Evolutionary conservation across 2,888 invertebrate genomes (phyloP).

Genomic region (Trichacis sp.): DNA sequence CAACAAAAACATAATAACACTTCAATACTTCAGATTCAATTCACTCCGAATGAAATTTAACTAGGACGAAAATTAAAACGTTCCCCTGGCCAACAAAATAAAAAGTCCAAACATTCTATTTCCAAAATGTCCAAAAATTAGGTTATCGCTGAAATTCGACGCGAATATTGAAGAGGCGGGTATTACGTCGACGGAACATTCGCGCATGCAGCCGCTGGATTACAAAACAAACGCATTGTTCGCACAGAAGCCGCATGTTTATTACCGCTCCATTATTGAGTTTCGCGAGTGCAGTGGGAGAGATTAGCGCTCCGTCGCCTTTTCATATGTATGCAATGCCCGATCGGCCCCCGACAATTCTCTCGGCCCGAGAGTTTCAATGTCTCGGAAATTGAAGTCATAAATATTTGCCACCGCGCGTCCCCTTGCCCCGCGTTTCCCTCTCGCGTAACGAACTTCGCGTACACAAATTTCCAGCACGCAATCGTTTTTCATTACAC

Average conservation of each 20-base stretch:
- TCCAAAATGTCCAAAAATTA: too few species aligned
- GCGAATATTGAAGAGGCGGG: too few species aligned
- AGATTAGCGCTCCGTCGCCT: constrained; percentile 30
- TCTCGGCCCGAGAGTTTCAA: constrained; percentile 49
- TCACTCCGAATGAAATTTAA: too few species aligned
- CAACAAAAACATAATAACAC: too few species aligned
- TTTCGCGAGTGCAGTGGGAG: constrained; percentile 22
- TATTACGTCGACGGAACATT: too few species aligned
- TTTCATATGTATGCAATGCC: constrained; percentile 25
- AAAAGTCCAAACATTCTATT: too few species aligned
- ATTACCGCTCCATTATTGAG: constrained; percentile 38
- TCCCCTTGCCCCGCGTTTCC: constrained; percentile 28
- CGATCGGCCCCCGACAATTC: constrained; percentile 32
- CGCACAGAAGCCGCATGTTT: constrained; percentile 35
- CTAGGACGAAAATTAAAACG: too few species aligned
- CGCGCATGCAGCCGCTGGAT: too few species aligned
- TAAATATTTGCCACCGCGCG: constrained; percentile 60
- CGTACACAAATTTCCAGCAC: not conserved
- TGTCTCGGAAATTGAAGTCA: constrained; percentile 64
- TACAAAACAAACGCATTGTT: constrained; percentile 11
- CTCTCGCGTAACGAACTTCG: not conserved
- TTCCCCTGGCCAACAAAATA: too few species aligned
- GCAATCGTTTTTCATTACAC: not conserved
- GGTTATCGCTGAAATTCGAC: too few species aligned
- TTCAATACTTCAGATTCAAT: too few species aligned